Evolutionary conservation across 2,113 vertebrate genomes (phyloP).

Genomic region (Oceanodroma tethys): DNA sequence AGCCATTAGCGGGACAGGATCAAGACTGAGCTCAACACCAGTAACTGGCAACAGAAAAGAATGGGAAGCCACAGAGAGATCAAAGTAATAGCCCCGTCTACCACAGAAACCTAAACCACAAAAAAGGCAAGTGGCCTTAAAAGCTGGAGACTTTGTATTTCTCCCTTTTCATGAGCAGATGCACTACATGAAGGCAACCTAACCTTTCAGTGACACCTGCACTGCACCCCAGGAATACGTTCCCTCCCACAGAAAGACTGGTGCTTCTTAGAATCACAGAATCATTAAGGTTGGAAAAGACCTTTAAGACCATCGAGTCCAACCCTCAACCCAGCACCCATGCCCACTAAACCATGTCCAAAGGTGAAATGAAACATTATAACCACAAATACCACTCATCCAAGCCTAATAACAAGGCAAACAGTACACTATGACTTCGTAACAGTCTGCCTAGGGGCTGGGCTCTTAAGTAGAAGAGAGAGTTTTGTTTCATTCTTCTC

Average conservation of each 20-base stretch:
- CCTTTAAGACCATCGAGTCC: too few relatives aligned
- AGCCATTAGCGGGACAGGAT: neutral
- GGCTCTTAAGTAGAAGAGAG: neutral
- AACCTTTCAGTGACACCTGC: neutral
- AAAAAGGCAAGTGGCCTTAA: neutral
- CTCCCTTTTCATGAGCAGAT: neutral
- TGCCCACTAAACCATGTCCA: too few relatives aligned
- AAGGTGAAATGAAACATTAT: neutral
- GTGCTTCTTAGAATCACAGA: neutral
- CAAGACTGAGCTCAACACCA: neutral
- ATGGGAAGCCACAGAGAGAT: neutral
- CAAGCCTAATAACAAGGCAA: neutral
- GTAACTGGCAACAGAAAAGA: neutral
- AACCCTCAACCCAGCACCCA: too few relatives aligned
- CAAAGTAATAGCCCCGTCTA: neutral
- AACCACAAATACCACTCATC: neutral
- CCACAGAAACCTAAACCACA: neutral
- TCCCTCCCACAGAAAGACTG: neutral
- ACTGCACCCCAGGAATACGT: neutral
- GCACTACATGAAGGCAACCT: neutral
- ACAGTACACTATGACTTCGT: accelerated
- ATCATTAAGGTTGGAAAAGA: too few relatives aligned
- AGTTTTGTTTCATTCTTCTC: neutral
- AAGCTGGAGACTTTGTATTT: neutral
- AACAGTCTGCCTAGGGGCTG: neutral